A percentile compares a stretch with the other conserved stretches of the same genome.
These are phyloP conservation scores for Muscicapa striata DNA, from an alignment of 2,797 vertebrate genomes.

Conservation along the genomic window DNA sequence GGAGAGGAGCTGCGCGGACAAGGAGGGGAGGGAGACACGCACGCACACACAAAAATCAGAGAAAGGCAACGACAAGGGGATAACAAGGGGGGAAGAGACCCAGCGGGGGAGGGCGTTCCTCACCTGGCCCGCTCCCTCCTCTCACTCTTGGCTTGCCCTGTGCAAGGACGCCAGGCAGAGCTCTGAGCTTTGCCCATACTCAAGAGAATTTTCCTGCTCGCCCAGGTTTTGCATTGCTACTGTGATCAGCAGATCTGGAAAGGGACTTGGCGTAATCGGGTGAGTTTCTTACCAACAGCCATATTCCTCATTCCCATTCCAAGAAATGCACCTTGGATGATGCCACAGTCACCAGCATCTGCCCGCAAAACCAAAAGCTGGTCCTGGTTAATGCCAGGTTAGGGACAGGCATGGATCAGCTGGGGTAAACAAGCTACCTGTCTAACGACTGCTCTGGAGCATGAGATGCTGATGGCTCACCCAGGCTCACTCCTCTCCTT, in stretches of 20 bases:
- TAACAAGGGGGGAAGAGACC: slow-evolving; percentile 50
- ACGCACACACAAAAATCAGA: not conserved
- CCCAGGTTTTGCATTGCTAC: not conserved
- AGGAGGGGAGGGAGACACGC: not conserved
- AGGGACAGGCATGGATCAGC: not conserved
- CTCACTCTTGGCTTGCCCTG: not conserved
- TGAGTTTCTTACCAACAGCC: not conserved
- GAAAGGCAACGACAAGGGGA: not conserved
- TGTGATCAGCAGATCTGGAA: accelerated
- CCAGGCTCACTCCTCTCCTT: not conserved
- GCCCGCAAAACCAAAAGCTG: not conserved
- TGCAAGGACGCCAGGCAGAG: not conserved
- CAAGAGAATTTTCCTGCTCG: not conserved
- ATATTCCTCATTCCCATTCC: not conserved
- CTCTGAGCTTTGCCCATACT: not conserved
- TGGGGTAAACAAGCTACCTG: not conserved
- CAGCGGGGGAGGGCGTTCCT: not conserved
- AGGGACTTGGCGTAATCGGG: not conserved
- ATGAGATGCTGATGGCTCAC: accelerated
- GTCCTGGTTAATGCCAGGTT: not conserved
- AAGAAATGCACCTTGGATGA: not conserved
- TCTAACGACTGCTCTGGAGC: not conserved
- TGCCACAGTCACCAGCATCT: not conserved
- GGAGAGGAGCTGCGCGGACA: slow-evolving; percentile 11
- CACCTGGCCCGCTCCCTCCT: not conserved